Evolutionary conservation across 2,797 vertebrate genomes (phyloP).

Genomic region (Manis pentadactyla): DNA sequence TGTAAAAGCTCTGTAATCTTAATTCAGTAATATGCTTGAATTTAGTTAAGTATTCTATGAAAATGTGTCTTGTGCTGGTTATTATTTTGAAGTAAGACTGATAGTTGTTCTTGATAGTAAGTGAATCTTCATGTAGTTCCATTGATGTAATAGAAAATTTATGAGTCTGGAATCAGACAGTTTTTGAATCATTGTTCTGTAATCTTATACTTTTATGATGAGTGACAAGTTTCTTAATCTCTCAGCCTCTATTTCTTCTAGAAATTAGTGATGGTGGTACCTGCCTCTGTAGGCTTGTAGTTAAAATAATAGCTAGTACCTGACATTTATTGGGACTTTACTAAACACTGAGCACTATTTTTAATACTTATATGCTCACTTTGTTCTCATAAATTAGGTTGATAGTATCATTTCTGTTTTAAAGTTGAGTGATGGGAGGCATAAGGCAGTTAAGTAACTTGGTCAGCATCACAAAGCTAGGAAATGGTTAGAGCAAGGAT

Average conservation of each 20-base stretch:
- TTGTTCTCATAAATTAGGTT: not conserved
- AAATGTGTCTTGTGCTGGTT: constrained; percentile 36
- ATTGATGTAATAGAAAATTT: not conserved
- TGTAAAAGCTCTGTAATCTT: not conserved
- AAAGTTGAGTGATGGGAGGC: not conserved
- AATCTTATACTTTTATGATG: not conserved
- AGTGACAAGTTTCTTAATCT: not conserved
- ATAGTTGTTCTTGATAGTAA: constrained; percentile 13
- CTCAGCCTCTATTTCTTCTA: constrained; percentile 22
- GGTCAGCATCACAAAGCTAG: not conserved
- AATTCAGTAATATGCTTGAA: not conserved
- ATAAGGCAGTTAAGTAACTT: not conserved
- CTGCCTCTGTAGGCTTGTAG: not conserved
- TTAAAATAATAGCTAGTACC: not conserved
- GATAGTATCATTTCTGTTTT: not conserved
- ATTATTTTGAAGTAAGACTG: constrained; percentile 46
- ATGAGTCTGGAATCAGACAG: not conserved
- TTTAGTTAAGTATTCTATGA: constrained; percentile 25
- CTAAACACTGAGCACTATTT: not conserved
- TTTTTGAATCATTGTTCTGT: not conserved
- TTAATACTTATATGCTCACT: not conserved
- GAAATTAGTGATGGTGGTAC: not conserved
- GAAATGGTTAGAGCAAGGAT: not conserved
- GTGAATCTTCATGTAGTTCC: constrained; percentile 20
- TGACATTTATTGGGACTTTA: not conserved